These are phyloP conservation scores for Pseudopipra pipra DNA, from an alignment of 2,113 vertebrate species.

Conservation along the genomic window DNA sequence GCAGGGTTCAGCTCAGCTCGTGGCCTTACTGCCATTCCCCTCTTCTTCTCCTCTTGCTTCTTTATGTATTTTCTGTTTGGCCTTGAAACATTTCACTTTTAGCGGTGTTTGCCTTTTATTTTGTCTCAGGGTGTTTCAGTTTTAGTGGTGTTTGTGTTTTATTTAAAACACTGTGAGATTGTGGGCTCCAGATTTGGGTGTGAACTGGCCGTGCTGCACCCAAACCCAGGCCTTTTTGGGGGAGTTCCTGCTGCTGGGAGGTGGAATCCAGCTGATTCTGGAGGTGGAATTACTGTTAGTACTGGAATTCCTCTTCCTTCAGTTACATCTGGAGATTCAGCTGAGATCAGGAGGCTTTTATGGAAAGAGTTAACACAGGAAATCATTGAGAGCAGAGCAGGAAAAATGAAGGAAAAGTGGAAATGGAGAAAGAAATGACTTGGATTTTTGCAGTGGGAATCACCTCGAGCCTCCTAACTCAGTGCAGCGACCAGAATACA, in stretches of 20 bases:
- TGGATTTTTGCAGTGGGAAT: background rate
- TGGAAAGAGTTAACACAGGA: background rate
- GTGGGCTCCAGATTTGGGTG: background rate
- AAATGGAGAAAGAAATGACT: fast-evolving
- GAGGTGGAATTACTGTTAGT: background rate
- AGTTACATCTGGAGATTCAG: background rate
- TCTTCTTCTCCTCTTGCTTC: background rate
- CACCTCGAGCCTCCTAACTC: background rate
- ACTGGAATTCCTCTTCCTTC: background rate
- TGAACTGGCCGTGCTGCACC: background rate
- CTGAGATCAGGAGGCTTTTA: background rate
- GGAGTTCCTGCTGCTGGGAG: background rate
- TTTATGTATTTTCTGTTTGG: background rate
- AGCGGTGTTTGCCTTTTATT: background rate
- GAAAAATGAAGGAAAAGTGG: background rate
- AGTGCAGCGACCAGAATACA: background rate
- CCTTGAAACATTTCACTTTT: background rate
- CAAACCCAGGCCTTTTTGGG: background rate
- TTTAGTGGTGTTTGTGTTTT: background rate
- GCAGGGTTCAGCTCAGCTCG: background rate
- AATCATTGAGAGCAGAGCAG: background rate
- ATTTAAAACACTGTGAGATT: background rate
- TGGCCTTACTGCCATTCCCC: background rate
- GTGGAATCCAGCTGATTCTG: background rate
- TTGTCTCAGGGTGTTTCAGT: background rate